Percentiles rank a stretch among this genome's conserved stretches.
Evolutionary conservation across 2,888 invertebrate species (phyloP).

Genomic region (Pseudanteris insignis): DNA sequence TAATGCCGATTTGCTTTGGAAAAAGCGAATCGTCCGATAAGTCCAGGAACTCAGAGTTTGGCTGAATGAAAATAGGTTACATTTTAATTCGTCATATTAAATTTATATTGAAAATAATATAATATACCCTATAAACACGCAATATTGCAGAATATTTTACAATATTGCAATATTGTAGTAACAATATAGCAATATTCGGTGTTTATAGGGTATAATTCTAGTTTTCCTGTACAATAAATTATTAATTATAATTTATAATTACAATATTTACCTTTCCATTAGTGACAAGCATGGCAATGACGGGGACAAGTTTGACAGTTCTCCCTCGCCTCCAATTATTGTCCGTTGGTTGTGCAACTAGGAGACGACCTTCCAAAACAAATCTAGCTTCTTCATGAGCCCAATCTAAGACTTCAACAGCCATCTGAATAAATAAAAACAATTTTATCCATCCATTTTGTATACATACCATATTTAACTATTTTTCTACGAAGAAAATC

Average conservation of each 20-base stretch:
- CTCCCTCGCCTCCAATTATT: conserved; percentile 90
- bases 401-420: conserved; percentile 93
- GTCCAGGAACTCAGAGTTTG: conserved; percentile 76
- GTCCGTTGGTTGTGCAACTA: conserved; percentile 89
- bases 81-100: neutral
- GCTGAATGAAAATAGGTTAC: conserved; percentile 62
- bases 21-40: conserved; percentile 75
- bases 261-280: conserved; percentile 94
- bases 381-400: conserved; percentile 92
- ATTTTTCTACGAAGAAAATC: too few relatives aligned
- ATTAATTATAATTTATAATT: too few relatives aligned
- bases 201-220: too few relatives aligned
- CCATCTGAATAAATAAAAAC: conserved; percentile 71
- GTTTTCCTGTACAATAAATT: too few relatives aligned
- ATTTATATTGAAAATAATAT: conserved; percentile 4
- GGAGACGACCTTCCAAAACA: conserved; percentile 86
- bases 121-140: too few relatives aligned
- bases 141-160: too few relatives aligned
- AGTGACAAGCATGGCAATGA: conserved; percentile 89
- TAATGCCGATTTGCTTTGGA: conserved; percentile 78
- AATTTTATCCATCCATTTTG: too few relatives aligned
- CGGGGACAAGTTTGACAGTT: conserved; percentile 86
- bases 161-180: too few relatives aligned
- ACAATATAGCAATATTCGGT: too few relatives aligned
- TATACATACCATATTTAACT: too few relatives aligned